Evolutionary conservation across 2,888 invertebrate genomes (phyloP), one percentile per base, ranked within the genome.

Genomic region (Sceliomorpha sp.): DNA sequence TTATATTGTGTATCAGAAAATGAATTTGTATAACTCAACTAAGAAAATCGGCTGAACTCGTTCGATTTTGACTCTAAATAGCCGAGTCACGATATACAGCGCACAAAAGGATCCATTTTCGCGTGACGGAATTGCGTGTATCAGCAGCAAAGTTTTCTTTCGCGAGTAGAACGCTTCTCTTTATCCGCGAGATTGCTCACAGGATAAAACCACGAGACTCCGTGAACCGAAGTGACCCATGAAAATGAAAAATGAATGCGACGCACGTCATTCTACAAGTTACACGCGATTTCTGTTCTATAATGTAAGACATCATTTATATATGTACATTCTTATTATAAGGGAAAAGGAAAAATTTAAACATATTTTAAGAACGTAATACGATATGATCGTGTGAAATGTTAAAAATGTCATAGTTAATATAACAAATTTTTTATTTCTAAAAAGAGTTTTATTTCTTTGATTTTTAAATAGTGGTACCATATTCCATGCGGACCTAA

Each of bases 171-270:
- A 63, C 72, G 70, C 71, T 75, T 69, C 75, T 71, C 75, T 77
- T 74, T 75, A 75, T 77, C 72, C 73, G 69, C 63, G 56, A 75
- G 72, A 78, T 78, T 71, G 55, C 48, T 56, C 39, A 60, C 37
- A 17, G 55, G 74, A 78, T 78, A 74, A 74, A 75, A 76, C 68
- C 69, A 39, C 58, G 40, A 62, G 63, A 59, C 67, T 64, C 44
- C 48, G 51, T 62, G 70, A 64, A 48, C 50, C 53, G 55, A 59
- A 76, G 72, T 75, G 75, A 76, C 72, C 74, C 71, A 71, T 66
- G 75, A 66, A 73, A 74, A 75, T 78, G 76, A 78, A 75, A 78
- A 78, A 78, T 76, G 78, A 76, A 70, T 44, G 59, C 45, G 55
- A 72, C 72, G 44, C 78, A 75, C 78, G 78, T 73, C 70, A 78